phyloP scores from a whole-genome alignment of 2,888 invertebrate species.

The Trypoxylon attenuatum region DNA sequence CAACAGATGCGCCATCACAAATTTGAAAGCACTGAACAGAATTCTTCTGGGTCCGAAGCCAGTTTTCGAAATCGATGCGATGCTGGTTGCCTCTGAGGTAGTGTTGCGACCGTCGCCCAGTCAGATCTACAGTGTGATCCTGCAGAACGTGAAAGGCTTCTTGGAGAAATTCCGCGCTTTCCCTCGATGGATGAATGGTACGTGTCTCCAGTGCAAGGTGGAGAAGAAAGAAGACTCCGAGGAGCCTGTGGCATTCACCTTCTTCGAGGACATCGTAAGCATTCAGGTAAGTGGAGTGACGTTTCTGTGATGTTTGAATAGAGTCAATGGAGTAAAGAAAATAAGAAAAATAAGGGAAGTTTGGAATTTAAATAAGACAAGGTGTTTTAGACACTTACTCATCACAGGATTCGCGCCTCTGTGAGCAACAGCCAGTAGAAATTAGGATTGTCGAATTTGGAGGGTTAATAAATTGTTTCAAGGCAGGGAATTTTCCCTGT shows the following conservation, averaged over 20 bases:
- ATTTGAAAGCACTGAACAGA: conserved; percentile 82
- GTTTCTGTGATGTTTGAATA: too few relatives aligned
- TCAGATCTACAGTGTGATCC: conserved; percentile 86
- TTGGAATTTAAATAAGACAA: too few relatives aligned
- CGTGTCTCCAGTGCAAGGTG: conserved; percentile 84
- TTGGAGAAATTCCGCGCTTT: conserved; percentile 86
- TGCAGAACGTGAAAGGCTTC: conserved; percentile 85
- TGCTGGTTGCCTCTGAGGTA: conserved; percentile 85
- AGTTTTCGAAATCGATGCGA: conserved; percentile 87
- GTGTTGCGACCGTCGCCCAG: conserved; percentile 83
- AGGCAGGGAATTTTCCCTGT: too few relatives aligned
- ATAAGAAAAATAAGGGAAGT: too few relatives aligned
- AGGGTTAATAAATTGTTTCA: too few relatives aligned
- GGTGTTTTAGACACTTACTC: too few relatives aligned
- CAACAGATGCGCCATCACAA: conserved; percentile 74
- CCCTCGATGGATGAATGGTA: conserved; percentile 90
- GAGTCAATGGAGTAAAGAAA: too few relatives aligned
- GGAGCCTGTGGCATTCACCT: conserved; percentile 82
- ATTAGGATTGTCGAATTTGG: too few relatives aligned
- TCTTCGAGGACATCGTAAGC: conserved; percentile 83
- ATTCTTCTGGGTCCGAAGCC: conserved; percentile 77
- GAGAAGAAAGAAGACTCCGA: conserved; percentile 78
- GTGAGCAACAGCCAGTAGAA: too few relatives aligned
- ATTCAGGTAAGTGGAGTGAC: conserved; percentile 76
- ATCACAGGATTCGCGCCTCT: too few relatives aligned